Percentiles rank a stretch among this genome's conserved stretches.
Evolutionary conservation across 2,888 invertebrate genomes (phyloP).

Genomic region (Drosophila niveifrons): DNA sequence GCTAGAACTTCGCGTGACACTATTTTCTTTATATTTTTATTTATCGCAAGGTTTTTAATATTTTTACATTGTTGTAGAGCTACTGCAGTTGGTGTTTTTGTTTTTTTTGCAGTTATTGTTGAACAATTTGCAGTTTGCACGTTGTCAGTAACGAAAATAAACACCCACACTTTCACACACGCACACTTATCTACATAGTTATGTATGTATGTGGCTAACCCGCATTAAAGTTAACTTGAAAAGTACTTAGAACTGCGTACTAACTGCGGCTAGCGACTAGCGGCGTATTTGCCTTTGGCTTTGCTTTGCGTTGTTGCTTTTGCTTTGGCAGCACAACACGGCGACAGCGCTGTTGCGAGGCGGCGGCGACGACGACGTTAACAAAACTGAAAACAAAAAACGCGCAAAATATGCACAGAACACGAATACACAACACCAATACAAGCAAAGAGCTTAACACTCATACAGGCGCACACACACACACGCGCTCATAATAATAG

Average conservation of each 20-base stretch:
- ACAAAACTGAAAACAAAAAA: constrained; percentile 78
- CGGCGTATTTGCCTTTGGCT: constrained; percentile 52
- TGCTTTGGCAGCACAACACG: constrained; percentile 41
- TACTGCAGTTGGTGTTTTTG: constrained; percentile 31
- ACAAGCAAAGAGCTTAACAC: constrained; percentile 38
- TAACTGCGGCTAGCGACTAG: constrained; percentile 52
- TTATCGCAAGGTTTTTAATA: constrained; percentile 10
- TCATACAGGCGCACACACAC: constrained; percentile 17
- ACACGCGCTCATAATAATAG: constrained; percentile 54
- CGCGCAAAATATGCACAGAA: constrained; percentile 77
- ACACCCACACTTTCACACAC: constrained; percentile 35
- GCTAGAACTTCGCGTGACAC: constrained; percentile 53
- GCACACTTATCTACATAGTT: neutral
- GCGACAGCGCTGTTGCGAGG: constrained; percentile 54
- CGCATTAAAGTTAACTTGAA: constrained; percentile 35
- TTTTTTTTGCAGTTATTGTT: constrained; percentile 44
- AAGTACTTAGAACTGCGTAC: constrained; percentile 65
- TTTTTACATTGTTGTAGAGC: constrained; percentile 30
- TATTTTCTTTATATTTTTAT: constrained; percentile 33
- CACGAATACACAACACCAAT: constrained; percentile 51
- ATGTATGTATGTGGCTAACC: constrained; percentile 5
- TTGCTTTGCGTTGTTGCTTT: constrained; percentile 40
- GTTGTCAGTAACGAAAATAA: constrained; percentile 53
- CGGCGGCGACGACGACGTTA: constrained; percentile 72
- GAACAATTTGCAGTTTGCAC: constrained; percentile 62